Base-by-base conservation (phyloP, 2,113 vertebrate genomes). In the Emydura subglobosa region DNA sequence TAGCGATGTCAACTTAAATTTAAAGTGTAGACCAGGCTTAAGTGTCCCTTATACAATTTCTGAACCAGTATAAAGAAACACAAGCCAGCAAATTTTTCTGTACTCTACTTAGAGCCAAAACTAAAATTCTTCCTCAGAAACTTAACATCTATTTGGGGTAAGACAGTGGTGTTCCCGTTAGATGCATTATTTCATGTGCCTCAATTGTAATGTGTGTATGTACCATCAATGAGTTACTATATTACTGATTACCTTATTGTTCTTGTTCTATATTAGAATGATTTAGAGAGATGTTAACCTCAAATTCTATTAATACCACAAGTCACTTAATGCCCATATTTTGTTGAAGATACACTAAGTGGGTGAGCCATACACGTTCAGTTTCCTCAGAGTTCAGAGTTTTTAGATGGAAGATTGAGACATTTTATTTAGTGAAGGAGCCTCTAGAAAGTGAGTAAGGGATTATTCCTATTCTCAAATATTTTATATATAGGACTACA, bases 361-460 rank as follows among this genome's bases (percentile, higher is more conserved):
- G 7, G 6, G 1, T 44, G 57, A 25, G 7, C 22, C 44, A 19
- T 5, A 65, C 5, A 78, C 10, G 78, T 86, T 19, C 5, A 6
- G 14, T 87, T 51, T 86, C 82, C 81, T 29, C 72, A 7, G 1
- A 24, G 68, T 22, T 74, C 39, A 74, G 14, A 27, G n/a, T 4
- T 68, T 80, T 13, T 29, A 29, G 74, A 25, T 24, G 27, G 65
- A 94, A 81, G 42, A 8, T 0, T 2, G 6, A 88, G 57, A 4
- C 0, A 74, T 83, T 72, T 82, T 2, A 4, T 50, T 22, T 53
- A 78, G 24, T 54, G 76, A 55, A 92, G 2, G 6, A 92, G 47
- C 7, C 47, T 3, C 47, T 51, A 5, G 3, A 61, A 9, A 3
- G 0, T 0, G 0, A 74, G 61, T 82, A 76, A 55, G n/a, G 39